A percentile compares a stretch with the other conserved stretches of the same genome.
These are phyloP conservation scores for human DNA, from an alignment of 2,113 vertebrate species.

Conservation along the genomic window DNA sequence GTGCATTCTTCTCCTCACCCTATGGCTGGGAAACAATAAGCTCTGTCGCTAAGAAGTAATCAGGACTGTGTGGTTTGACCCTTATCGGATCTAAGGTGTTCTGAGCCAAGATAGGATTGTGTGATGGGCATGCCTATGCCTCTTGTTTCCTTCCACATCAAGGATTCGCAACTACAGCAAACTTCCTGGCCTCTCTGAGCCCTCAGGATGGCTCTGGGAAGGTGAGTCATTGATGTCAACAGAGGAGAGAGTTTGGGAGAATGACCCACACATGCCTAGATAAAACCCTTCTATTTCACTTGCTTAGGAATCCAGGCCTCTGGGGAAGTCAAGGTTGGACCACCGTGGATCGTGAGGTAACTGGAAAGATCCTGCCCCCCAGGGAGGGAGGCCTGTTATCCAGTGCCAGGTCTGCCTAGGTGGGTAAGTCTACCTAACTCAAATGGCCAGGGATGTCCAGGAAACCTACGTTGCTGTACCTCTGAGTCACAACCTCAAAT, in stretches of 20 bases:
- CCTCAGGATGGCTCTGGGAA: not conserved
- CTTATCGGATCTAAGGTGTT: not conserved
- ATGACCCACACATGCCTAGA: not conserved
- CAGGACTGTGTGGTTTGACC: not conserved
- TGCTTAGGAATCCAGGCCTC: not conserved
- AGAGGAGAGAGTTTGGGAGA: not conserved
- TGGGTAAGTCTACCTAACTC: too few relatives aligned
- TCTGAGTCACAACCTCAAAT: not conserved
- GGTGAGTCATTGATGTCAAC: not conserved
- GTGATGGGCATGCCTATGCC: rapidly evolving
- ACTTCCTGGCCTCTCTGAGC: not conserved
- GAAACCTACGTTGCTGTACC: too few relatives aligned
- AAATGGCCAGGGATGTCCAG: not conserved
- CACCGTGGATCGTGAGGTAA: too few relatives aligned
- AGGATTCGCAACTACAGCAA: not conserved
- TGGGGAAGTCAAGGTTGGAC: not conserved
- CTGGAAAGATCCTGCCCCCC: not conserved
- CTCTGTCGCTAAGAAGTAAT: not conserved
- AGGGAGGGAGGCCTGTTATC: not conserved
- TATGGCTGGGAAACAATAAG: too few relatives aligned
- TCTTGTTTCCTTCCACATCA: not conserved
- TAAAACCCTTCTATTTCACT: not conserved
- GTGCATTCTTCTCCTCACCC: not conserved
- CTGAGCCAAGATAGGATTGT: not conserved
- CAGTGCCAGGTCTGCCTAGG: not conserved